Base-by-base conservation (phyloP, 2,797 vertebrate species). In the Sylvia borin region DNA sequence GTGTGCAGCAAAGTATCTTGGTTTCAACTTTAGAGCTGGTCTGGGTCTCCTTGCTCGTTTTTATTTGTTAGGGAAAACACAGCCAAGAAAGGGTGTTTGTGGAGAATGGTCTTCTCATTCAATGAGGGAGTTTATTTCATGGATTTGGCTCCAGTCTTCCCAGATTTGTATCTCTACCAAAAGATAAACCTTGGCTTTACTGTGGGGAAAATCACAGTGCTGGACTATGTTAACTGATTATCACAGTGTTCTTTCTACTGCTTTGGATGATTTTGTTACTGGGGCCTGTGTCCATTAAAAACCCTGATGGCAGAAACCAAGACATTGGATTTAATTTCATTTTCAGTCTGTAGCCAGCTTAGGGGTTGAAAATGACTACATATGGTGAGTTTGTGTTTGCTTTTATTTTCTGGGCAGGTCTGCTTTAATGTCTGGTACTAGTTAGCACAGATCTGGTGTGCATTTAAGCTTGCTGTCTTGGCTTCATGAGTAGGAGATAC, bases 311-410 rank as follows among this genome's bases (percentile, higher is more conserved):
- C 17, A 53, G 64, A 82, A 87, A 79, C 20, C 9, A 76, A 40
- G 24, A 32, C 0, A 0, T 5, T 51, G 10, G 38, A 45, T 74
- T 70, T 67, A 3, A 68, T 62, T 65, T 70, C 2, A 12, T 10
- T 24, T 75, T 70, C 45, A 64, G 2, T 47, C n/a, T 84, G 27
- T 40, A 76, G n/a, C 32, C 36, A 64, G 29, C 0, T 2, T 17
- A 67, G 42, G 24, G 45, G 24, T 58, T 53, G 36, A n/a, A 45
- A 75, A 75, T 13, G 13, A 34, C 18, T 5, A 42, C 11, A 13
- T 78, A 21, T 27, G 34, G 21, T 0, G 5, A 53, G 19, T 42
- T 38, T 36, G 17, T 58, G 60, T 18, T 5, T 34, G 7, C 17
- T 67, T 84, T 68, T 61, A 11, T 47, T 73, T 82, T 15, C n/a